phyloP scores from a whole-genome alignment of 2,797 vertebrate genomes.

The Cynopterus sphinx region DNA sequence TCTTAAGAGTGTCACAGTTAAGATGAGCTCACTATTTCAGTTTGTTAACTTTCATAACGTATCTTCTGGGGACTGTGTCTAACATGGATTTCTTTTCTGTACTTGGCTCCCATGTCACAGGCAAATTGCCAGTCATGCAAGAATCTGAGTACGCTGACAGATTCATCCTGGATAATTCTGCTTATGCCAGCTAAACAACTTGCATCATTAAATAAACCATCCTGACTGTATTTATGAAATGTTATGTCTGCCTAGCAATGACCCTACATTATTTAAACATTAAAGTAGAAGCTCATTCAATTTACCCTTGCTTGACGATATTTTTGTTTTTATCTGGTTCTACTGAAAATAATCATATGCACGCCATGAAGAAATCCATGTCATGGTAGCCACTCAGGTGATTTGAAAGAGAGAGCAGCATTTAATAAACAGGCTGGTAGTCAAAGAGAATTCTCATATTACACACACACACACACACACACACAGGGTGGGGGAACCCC shows the following conservation, averaged over 20 bases:
- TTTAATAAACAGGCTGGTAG: neutral
- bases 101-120: neutral
- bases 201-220: constrained; percentile 53
- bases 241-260: constrained; percentile 55
- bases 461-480: neutral
- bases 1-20: neutral
- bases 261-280: constrained; percentile 44
- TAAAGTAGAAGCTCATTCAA: constrained; percentile 4
- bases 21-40: neutral
- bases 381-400: neutral
- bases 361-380: neutral
- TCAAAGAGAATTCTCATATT: neutral
- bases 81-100: constrained; percentile 11
- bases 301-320: neutral
- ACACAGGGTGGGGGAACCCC: neutral
- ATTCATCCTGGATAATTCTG: constrained; percentile 47
- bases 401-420: neutral
- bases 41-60: constrained; percentile 16
- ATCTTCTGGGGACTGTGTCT: neutral
- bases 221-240: constrained; percentile 50
- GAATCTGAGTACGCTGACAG: constrained; percentile 45
- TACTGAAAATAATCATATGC: neutral
- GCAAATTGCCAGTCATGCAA: constrained; percentile 20
- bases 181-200: constrained; percentile 37
- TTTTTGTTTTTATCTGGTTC: constrained; percentile 28